phyloP scores from a whole-genome alignment of 1,140 invertebrate genomes.

The Vanessa tameamea region DNA sequence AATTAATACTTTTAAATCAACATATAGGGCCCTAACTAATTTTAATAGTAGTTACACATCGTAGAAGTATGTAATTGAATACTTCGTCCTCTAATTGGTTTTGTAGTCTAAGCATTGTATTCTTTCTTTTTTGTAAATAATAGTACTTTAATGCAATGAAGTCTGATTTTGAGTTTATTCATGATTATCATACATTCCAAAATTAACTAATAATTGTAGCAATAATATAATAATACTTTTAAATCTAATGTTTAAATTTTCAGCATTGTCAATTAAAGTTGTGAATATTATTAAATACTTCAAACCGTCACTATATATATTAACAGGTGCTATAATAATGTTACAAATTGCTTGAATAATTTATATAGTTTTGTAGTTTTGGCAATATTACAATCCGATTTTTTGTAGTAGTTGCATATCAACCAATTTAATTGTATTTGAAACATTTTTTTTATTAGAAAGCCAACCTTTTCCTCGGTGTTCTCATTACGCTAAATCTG shows the following conservation, averaged over 20 bases:
- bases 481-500: not conserved
- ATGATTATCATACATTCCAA: not conserved
- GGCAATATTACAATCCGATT: not conserved
- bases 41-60: too few species aligned
- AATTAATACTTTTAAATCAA: not conserved
- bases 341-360: constrained; percentile 11
- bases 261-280: constrained; percentile 62
- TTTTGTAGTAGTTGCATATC: not conserved
- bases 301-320: constrained; percentile 28
- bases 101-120: too few species aligned
- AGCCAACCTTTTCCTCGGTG: too few species aligned
- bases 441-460: too few species aligned
- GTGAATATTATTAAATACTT: constrained; percentile 44
- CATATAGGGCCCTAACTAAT: too few species aligned
- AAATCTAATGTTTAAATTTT: constrained; percentile 7
- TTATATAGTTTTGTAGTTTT: not conserved
- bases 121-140: too few species aligned
- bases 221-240: not conserved
- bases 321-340: constrained; percentile 48
- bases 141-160: too few species aligned
- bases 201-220: constrained; percentile 9
- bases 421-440: too few species aligned
- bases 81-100: too few species aligned
- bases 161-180: too few species aligned
- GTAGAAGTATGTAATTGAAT: too few species aligned